Percentiles rank a stretch among this genome's conserved stretches.
These are phyloP conservation scores for Crotalus tigris DNA, from an alignment of 2,113 vertebrate species.

Conservation along the genomic window DNA sequence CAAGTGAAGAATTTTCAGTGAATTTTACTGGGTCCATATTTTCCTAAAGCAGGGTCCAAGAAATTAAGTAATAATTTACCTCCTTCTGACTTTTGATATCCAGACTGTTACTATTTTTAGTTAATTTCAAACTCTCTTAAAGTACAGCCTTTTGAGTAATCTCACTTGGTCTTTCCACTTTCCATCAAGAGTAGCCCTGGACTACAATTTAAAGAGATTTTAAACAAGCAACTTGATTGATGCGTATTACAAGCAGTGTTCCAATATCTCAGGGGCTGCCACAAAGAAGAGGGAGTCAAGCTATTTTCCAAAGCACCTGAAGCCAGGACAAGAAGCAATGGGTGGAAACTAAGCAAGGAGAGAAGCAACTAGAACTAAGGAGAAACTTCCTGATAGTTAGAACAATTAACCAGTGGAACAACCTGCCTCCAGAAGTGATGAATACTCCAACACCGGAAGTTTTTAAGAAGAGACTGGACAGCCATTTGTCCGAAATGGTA, in stretches of 20 bases:
- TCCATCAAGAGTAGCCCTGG: not conserved
- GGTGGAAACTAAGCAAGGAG: too few species aligned
- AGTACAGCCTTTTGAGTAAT: not conserved
- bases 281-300: too few species aligned
- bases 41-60: not conserved
- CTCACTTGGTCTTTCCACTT: not conserved
- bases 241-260: not conserved
- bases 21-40: not conserved
- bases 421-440: too few species aligned
- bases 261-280: too few species aligned
- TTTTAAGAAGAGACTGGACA: too few species aligned
- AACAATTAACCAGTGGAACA: too few species aligned
- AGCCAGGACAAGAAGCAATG: too few species aligned
- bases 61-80: not conserved
- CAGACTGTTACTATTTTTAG: not conserved
- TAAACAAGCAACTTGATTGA: not conserved
- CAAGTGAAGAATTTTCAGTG: not conserved
- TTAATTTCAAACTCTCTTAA: not conserved
- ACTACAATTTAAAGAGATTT: not conserved
- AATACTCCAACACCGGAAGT: too few species aligned
- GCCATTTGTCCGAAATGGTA: too few species aligned
- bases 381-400: too few species aligned
- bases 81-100: not conserved
- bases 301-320: too few species aligned
- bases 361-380: too few species aligned